A percentile compares a stretch with the other conserved stretches of the same genome.
These are phyloP conservation scores for Drosophila leonis DNA, from an alignment of 2,888 invertebrate genomes.

Conservation along the genomic window DNA sequence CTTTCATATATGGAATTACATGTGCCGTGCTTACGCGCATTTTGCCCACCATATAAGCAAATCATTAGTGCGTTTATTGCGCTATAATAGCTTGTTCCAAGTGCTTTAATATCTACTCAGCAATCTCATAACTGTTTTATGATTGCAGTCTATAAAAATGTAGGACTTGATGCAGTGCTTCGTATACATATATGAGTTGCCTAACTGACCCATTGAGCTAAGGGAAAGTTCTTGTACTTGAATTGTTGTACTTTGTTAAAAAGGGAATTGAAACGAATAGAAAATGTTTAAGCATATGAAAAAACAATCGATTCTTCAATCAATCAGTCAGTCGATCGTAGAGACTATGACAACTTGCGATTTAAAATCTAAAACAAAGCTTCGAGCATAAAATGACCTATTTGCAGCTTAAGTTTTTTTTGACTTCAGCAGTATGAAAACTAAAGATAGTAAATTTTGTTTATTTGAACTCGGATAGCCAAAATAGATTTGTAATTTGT, in stretches of 20 bases:
- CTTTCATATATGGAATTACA: background rate
- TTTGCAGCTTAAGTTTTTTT: too few species aligned
- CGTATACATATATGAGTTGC: background rate
- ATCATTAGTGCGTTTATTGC: constrained; percentile 33
- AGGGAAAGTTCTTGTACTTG: background rate
- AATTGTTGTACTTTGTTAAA: background rate
- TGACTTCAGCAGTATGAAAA: too few species aligned
- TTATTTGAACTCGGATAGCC: too few species aligned
- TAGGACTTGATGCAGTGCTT: background rate
- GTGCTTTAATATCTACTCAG: too few species aligned
- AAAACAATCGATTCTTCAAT: too few species aligned
- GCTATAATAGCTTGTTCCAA: constrained; percentile 46
- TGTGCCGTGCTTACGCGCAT: constrained; percentile 5
- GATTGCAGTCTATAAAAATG: constrained; percentile 1
- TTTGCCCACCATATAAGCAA: constrained; percentile 20
- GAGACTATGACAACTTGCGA: background rate
- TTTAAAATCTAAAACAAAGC: background rate
- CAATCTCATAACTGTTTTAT: constrained; percentile 6
- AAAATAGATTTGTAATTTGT: too few species aligned
- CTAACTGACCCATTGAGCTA: background rate
- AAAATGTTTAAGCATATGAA: background rate
- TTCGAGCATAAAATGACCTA: too few species aligned
- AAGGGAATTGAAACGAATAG: background rate
- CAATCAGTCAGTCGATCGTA: background rate
- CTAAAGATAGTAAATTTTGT: too few species aligned